phyloP scores from a whole-genome alignment of 92 coral and sea anemone genomes.

The Epizoanthus stellaris region DNA sequence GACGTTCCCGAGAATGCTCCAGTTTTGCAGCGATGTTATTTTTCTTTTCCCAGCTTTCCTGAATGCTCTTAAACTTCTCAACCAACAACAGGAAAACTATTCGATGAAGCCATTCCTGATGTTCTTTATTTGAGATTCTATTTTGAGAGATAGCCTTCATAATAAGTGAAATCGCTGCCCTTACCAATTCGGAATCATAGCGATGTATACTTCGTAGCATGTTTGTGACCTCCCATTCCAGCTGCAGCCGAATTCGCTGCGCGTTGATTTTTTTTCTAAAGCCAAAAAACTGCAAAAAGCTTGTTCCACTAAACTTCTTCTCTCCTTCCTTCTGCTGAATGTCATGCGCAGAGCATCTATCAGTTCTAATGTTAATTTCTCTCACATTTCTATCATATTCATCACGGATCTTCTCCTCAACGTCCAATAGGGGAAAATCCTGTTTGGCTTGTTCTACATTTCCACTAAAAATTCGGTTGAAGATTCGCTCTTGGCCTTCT shows the following conservation, averaged over 20 bases:
- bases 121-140: background rate
- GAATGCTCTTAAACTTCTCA: background rate
- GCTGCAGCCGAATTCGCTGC: background rate
- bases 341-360: background rate
- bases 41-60: background rate
- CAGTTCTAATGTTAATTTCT: background rate
- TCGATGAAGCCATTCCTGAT: background rate
- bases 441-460: background rate
- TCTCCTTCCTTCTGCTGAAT: no score
- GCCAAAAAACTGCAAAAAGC: background rate
- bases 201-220: background rate
- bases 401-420: background rate
- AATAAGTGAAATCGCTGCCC: background rate
- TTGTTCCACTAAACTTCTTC: background rate
- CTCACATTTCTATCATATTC: background rate
- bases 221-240: background rate
- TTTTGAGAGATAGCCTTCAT: background rate
- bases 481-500: background rate
- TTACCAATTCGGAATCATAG: slow-evolving; percentile 5
- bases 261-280: background rate
- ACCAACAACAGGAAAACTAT: slow-evolving; percentile 1
- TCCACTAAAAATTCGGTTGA: background rate
- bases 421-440: background rate
- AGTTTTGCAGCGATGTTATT: background rate
- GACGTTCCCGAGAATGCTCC: background rate